phyloP scores from a whole-genome alignment of 2,797 vertebrate species.

The Buceros bicornis region DNA sequence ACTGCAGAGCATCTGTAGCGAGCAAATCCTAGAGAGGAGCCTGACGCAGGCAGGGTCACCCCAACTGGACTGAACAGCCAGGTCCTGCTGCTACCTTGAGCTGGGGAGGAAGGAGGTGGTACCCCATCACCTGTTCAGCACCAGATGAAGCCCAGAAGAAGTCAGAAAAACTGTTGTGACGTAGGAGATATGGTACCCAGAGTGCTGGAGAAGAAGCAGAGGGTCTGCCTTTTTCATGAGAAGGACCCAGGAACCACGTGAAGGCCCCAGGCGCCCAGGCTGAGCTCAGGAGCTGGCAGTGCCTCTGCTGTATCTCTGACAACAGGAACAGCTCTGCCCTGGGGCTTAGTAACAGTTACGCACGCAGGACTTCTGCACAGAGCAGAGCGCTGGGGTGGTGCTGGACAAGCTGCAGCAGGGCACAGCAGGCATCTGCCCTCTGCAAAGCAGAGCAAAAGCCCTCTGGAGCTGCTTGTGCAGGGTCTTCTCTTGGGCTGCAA shows the following conservation, averaged over 20 bases:
- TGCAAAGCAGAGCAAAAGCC: not conserved
- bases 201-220: not conserved
- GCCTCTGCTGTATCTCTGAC: not conserved
- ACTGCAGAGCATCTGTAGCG: not conserved
- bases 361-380: not conserved
- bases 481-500: not conserved
- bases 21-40: not conserved
- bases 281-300: not conserved
- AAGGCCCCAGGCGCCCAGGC: not conserved
- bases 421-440: not conserved
- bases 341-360: not conserved
- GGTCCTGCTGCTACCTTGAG: not conserved
- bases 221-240: not conserved
- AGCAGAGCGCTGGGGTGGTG: accelerated
- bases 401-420: not conserved
- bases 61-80: not conserved
- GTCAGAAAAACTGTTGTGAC: not conserved
- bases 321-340: slow-evolving; percentile 13
- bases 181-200: accelerated
- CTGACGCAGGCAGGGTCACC: not conserved
- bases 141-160: not conserved
- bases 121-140: not conserved
- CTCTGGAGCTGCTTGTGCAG: accelerated
- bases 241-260: not conserved
- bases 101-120: not conserved